These are phyloP conservation scores for Cantharis nigra DNA, from an alignment of 2,888 invertebrate genomes.

Conservation along the genomic window DNA sequence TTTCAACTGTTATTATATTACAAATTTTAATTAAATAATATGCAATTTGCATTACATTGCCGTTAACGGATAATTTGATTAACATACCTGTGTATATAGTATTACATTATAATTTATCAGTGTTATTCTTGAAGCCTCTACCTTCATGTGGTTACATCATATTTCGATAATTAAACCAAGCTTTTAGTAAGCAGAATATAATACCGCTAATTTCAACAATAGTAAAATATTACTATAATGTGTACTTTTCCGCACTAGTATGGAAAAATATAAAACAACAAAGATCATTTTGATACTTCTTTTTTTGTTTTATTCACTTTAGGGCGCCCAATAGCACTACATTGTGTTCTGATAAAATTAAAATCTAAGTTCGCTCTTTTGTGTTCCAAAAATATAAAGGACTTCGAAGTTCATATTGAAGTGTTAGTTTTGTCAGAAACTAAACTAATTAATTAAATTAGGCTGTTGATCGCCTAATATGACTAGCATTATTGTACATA, in stretches of 20 bases:
- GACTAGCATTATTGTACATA: background rate
- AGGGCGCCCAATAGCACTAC: no score
- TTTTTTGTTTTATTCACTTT: no score
- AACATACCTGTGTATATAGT: conserved; percentile 13
- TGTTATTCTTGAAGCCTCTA: conserved; percentile 11
- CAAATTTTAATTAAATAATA: conserved; percentile 28
- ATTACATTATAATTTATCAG: conserved; percentile 8
- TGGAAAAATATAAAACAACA: no score
- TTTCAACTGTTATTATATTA: conserved; percentile 22
- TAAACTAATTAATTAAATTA: background rate
- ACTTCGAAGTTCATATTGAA: no score
- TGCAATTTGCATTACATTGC: conserved; percentile 30
- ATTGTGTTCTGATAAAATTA: no score
- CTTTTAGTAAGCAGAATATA: background rate
- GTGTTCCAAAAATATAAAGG: no score
- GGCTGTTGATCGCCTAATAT: background rate
- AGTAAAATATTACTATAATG: no score
- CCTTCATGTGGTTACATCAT: background rate
- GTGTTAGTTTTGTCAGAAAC: no score
- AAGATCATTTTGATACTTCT: no score
- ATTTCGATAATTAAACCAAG: background rate
- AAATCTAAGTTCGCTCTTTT: no score
- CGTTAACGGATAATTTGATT: conserved; percentile 23
- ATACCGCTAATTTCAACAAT: background rate
- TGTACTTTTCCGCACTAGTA: no score